Evolutionary conservation across 2,113 vertebrate genomes (phyloP).

Genomic region (Mesembrinibis cayennensis): DNA sequence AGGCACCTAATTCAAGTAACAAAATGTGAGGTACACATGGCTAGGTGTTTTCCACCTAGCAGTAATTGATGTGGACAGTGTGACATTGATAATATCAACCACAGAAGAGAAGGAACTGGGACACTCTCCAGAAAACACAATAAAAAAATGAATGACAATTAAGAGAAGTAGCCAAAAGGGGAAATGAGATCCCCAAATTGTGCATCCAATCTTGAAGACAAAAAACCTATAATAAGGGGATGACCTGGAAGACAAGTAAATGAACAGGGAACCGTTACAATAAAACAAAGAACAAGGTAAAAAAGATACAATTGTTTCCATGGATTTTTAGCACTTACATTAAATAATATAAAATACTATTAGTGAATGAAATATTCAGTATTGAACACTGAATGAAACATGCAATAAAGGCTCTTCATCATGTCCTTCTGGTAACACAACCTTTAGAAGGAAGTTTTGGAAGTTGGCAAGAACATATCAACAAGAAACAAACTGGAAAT

Average conservation of each 20-base stretch:
- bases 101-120: neutral
- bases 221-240: neutral
- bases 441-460: neutral
- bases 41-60: constrained; percentile 28
- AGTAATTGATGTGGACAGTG: constrained; percentile 49
- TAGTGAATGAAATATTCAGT: neutral
- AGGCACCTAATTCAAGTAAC: constrained; percentile 10
- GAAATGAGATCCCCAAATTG: neutral
- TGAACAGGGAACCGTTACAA: neutral
- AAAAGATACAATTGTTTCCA: neutral
- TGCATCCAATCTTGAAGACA: neutral
- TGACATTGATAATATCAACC: constrained; percentile 20
- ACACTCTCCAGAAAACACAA: constrained; percentile 29
- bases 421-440: neutral
- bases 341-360: neutral
- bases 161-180: neutral
- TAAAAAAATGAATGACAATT: neutral
- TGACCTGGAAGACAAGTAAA: neutral
- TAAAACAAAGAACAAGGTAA: neutral
- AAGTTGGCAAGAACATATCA: neutral
- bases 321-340: neutral
- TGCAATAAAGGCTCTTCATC: neutral
- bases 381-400: neutral
- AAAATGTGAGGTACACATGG: constrained; percentile 8
- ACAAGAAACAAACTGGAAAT: neutral